These are phyloP conservation scores for Alces alces DNA, from an alignment of 2,113 vertebrate species.

Conservation along the genomic window DNA sequence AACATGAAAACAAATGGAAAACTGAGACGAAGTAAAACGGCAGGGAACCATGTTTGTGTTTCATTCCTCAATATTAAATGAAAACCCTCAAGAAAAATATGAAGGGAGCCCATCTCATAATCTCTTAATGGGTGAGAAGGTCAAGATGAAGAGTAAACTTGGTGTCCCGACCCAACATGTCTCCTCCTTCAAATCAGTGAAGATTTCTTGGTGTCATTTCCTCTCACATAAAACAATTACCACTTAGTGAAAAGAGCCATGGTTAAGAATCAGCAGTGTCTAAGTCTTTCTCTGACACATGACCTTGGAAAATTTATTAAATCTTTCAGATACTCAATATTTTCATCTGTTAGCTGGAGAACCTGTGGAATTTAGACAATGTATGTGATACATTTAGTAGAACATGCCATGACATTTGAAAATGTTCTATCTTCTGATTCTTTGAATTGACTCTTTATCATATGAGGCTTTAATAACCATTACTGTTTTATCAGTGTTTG, in stretches of 20 bases:
- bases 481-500: constrained; percentile 1
- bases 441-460: neutral
- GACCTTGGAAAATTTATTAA: neutral
- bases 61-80: neutral
- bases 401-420: neutral
- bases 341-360: neutral
- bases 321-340: neutral
- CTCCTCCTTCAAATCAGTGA: neutral
- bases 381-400: neutral
- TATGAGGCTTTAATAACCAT: neutral
- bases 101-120: neutral
- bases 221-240: neutral
- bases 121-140: neutral
- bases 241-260: neutral
- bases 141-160: neutral
- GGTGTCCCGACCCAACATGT: neutral
- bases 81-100: neutral
- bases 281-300: neutral
- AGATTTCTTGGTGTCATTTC: neutral
- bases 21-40: neutral
- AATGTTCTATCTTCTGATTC: neutral
- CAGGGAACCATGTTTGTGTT: neutral
- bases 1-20: neutral
- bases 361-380: neutral
- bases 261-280: neutral